Evolutionary conservation across 2,797 vertebrate genomes (phyloP).

Genomic region (Erpetoichthys calabaricus): DNA sequence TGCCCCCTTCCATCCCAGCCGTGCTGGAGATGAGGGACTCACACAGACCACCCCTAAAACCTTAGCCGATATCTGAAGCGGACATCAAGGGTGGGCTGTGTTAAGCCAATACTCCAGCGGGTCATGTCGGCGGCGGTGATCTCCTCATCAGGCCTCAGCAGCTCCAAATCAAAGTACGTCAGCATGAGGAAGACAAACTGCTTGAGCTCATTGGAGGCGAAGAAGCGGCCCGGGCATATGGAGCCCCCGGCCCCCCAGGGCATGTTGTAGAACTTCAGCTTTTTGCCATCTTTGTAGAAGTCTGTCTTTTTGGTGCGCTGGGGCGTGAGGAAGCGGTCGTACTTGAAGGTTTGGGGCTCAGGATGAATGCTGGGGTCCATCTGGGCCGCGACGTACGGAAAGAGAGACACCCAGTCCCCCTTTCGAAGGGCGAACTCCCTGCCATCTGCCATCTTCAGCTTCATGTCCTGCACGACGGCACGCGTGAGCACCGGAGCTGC

Average conservation of each 20-base stretch:
- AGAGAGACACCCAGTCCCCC: slow-evolving; percentile 65
- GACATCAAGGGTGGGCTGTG: slow-evolving; percentile 59
- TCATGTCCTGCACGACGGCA: slow-evolving; percentile 44
- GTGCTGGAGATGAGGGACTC: too few species aligned
- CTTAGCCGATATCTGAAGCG: slow-evolving; percentile 57
- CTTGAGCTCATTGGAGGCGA: slow-evolving; percentile 67
- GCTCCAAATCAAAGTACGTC: slow-evolving; percentile 68
- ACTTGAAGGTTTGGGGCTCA: slow-evolving; percentile 62
- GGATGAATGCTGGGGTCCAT: slow-evolving; percentile 70
- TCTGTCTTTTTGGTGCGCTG: slow-evolving; percentile 47
- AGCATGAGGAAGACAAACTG: slow-evolving; percentile 46
- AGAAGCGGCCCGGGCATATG: slow-evolving; percentile 67
- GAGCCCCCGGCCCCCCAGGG: slow-evolving; percentile 75
- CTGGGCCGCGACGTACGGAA: slow-evolving; percentile 64
- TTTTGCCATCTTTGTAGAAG: slow-evolving; percentile 63
- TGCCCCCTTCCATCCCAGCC: too few species aligned
- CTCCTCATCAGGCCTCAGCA: slow-evolving; percentile 43
- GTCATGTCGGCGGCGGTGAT: slow-evolving; percentile 49
- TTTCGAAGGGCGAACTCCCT: slow-evolving; percentile 44
- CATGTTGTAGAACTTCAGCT: slow-evolving; percentile 63
- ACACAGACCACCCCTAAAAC: slow-evolving; percentile 17
- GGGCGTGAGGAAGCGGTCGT: slow-evolving; percentile 65
- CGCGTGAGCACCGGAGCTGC: slow-evolving; percentile 57
- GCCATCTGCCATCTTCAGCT: slow-evolving; percentile 48
- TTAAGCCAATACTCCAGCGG: slow-evolving; percentile 69